Percentiles rank a stretch among this genome's conserved stretches.
Evolutionary conservation across 2,113 vertebrate species (phyloP).

Genomic region (Dasypus novemcinctus): DNA sequence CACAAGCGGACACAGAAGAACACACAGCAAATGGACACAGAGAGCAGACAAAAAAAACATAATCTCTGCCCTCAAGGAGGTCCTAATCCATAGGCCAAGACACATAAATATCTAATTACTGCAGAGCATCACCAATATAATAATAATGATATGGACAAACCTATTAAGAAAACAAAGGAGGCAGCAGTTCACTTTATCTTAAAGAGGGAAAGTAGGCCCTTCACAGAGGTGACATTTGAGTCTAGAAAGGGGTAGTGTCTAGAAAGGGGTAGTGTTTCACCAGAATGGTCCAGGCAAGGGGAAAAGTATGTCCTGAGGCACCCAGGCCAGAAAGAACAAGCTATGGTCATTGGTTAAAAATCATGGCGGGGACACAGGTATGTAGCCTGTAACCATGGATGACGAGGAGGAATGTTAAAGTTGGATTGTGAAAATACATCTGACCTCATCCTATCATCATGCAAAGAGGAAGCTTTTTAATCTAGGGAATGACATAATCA

Average conservation of each 20-base stretch:
- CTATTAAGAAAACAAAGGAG: not conserved
- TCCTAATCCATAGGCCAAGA: not conserved
- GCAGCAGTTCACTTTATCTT: not conserved
- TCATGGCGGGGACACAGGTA: not conserved
- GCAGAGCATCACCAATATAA: not conserved
- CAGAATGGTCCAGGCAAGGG: not conserved
- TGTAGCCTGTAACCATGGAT: accelerated
- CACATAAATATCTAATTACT: no score
- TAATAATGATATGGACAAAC: not conserved
- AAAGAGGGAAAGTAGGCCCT: not conserved
- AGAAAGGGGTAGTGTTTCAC: not conserved
- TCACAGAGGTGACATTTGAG: not conserved
- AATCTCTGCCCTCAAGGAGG: not conserved
- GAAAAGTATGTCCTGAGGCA: not conserved
- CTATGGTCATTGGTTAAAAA: not conserved
- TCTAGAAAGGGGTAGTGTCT: not conserved
- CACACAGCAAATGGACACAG: no score
- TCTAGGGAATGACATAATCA: not conserved
- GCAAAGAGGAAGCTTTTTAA: not conserved
- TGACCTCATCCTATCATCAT: not conserved
- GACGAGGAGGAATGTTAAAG: not conserved
- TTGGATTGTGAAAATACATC: not conserved
- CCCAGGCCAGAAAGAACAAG: not conserved
- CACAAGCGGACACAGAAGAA: no score
- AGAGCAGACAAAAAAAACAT: no score